Percentiles rank a stretch among this genome's conserved stretches.
Evolutionary conservation across 2,888 invertebrate species (phyloP).

Genomic region (Chelonus formosanus): DNA sequence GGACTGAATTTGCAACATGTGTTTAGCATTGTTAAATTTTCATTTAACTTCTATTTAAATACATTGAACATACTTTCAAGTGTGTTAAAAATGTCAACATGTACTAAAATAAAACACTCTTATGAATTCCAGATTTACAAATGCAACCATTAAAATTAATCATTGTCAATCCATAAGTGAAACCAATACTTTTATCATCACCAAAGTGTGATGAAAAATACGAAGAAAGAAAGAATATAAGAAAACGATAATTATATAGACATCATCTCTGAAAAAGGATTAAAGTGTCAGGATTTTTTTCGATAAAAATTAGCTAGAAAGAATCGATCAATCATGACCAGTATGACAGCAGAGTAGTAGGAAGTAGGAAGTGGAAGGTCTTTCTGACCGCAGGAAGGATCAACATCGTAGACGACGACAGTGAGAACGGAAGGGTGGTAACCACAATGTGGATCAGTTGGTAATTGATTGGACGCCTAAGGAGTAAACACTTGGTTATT

Average conservation of each 20-base stretch:
- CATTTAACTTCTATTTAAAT: no score
- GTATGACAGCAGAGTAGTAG: slow-evolving; percentile 19
- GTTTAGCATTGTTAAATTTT: no score
- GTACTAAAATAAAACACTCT: no score
- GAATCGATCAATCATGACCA: slow-evolving; percentile 21
- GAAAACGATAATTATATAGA: not conserved
- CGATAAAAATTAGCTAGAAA: slow-evolving; percentile 10
- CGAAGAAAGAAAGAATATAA: not conserved
- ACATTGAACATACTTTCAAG: no score
- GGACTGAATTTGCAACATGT: no score
- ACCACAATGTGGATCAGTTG: slow-evolving; percentile 50
- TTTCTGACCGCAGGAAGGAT: slow-evolving; percentile 10
- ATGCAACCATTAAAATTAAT: no score
- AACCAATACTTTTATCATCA: no score
- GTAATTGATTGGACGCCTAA: slow-evolving; percentile 59
- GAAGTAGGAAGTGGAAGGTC: slow-evolving; percentile 1
- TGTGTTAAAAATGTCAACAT: no score
- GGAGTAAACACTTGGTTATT: slow-evolving; percentile 59
- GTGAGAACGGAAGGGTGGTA: slow-evolving; percentile 27
- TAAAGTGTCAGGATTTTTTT: slow-evolving; percentile 8
- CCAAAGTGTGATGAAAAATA: no score
- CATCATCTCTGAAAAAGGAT: not conserved
- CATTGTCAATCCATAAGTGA: no score
- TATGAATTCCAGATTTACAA: no score
- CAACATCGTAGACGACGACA: slow-evolving; percentile 4